These are phyloP conservation scores for Chrysopa pallens DNA, from an alignment of 1,140 invertebrate genomes.

Conservation along the genomic window DNA sequence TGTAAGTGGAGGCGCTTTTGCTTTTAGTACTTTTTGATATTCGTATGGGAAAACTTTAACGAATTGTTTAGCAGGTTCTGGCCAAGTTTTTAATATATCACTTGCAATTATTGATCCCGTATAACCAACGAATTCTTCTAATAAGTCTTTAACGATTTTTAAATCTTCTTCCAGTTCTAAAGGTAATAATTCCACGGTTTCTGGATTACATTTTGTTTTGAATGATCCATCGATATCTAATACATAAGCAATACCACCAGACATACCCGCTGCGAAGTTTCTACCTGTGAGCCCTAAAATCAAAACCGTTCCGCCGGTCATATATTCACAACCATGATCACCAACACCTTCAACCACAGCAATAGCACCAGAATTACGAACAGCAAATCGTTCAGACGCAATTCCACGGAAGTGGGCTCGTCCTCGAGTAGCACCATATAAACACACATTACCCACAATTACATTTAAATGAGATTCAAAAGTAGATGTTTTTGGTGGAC, in stretches of 20 bases:
- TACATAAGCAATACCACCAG: conserved; percentile 84
- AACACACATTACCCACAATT: conserved; percentile 94
- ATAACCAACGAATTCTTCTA: conserved; percentile 76
- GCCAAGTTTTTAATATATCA: conserved; percentile 68
- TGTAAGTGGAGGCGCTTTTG: conserved; percentile 25
- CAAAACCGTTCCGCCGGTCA: conserved; percentile 88
- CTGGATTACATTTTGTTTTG: conserved; percentile 72
- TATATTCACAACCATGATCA: conserved; percentile 99
- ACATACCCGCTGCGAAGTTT: conserved; percentile 99
- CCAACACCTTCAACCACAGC: conserved; percentile 89
- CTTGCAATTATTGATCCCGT: conserved; percentile 79
- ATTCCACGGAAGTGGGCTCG: conserved; percentile 91
- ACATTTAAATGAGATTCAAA: conserved; percentile 87
- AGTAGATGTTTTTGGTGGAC: conserved; percentile 69
- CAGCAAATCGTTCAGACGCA: conserved; percentile 94
- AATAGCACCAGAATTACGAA: conserved; percentile 88
- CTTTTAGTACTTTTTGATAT: conserved; percentile 78
- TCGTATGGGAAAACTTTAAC: conserved; percentile 95
- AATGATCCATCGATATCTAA: conserved; percentile 79
- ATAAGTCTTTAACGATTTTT: conserved; percentile 52
- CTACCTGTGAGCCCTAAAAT: conserved; percentile 74
- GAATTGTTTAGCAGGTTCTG: conserved; percentile 58
- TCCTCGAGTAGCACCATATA: conserved; percentile 93
- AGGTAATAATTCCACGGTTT: conserved; percentile 77
- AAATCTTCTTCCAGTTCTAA: conserved; percentile 67